Evolutionary conservation across 2,797 vertebrate species (phyloP), one percentile per base, ranked within the genome.

Genomic region (Centroberyx gerrardi): DNA sequence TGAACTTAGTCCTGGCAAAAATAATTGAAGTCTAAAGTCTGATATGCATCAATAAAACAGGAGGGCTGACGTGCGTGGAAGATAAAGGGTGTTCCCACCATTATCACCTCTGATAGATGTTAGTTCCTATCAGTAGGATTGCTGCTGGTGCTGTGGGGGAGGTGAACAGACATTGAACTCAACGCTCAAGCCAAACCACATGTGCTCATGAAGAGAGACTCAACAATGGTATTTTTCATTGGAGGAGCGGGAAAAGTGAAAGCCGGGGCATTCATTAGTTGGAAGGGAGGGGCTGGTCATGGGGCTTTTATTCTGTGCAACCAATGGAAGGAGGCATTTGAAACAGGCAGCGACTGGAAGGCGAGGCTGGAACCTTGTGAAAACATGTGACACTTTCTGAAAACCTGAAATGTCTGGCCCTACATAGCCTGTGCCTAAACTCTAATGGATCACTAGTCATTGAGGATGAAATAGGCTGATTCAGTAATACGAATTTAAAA

Each of bases 111-210:
- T 40, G 75, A 71, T 83, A 61, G 40, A 44, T 55, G 78, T 71
- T 72, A 74, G 17, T 68, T 29, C 27, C 58, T 72, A 51, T 68
- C 59, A 12, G 22, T 18, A 36, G 17, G 9, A 48, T 48, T 27
- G 52, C 61, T 64, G 55, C 40, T 59, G 59, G 44, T 62, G 36
- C 49, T 48, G 61, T 58, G 58, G 77, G 83, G 72, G 82, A 81
- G 76, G 68, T 62, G 82, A 76, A 52, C 69, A 87, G 84, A 87
- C 84, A 82, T 64, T 91, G 81, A 89, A 88, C 75, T 74, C 67
- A 48, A 64, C 70, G 31, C 60, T 83, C 66, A 29, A 85, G 85
- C 74, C 60, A 38, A 68, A 84, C 84, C 78, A 87, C 81, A 75
- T 87, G 87, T 31, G 59, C 82, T 76, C 42, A 38, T 54, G 76